Conservation (phyloP, 2,113 vertebrate species). For the Marcusenius ussheri region DNA sequence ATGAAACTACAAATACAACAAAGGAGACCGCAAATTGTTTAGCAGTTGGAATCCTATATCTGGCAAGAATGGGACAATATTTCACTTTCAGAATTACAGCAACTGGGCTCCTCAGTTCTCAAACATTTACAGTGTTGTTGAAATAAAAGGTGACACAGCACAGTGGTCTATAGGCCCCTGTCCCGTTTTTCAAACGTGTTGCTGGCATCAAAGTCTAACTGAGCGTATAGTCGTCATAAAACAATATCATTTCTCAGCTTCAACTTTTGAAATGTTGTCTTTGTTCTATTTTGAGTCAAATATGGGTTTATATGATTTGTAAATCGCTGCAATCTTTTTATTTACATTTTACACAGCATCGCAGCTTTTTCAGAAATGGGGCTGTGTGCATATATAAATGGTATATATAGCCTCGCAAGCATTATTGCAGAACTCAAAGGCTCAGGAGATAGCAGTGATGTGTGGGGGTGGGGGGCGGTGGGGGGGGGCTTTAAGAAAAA, state of each 20-base stretch:
- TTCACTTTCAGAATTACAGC: not conserved
- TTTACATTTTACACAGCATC: not conserved
- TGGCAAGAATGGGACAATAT: not conserved
- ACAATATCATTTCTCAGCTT: not conserved
- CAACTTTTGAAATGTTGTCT: not conserved
- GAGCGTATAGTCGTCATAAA: not conserved
- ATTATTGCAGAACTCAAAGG: not conserved
- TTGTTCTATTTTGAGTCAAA: not conserved
- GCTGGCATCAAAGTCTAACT: not conserved
- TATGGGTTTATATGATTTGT: not conserved
- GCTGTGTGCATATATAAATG: not conserved
- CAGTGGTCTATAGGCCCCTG: not conserved
- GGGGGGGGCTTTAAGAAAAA: not conserved
- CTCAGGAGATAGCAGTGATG: not conserved
- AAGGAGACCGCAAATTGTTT: not conserved
- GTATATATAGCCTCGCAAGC: conserved; percentile 50
- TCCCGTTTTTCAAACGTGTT: not conserved
- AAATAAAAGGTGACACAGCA: not conserved
- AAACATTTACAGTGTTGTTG: not conserved
- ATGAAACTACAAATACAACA: not conserved
- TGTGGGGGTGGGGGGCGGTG: not conserved
- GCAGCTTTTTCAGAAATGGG: not conserved
- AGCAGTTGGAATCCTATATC: not conserved
- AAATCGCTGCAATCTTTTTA: not conserved
- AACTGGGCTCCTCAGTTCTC: not conserved